Percentiles rank a stretch among this genome's conserved stretches.
Conservation (phyloP, 2,113 vertebrate species). For the Silurus glanis region DNA sequence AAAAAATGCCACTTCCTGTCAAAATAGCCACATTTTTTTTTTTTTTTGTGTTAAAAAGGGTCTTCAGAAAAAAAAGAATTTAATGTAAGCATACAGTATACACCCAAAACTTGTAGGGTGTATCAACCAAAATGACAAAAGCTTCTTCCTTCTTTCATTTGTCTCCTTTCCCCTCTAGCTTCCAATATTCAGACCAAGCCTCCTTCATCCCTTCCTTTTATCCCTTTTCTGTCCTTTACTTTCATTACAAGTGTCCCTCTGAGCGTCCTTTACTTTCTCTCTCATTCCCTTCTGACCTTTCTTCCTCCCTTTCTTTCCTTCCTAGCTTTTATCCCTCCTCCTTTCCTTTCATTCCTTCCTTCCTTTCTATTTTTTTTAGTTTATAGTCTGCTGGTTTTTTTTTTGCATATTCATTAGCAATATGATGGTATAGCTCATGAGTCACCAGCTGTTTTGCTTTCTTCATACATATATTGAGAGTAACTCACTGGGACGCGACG, state of each 20-base stretch:
- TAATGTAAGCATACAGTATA: no score
- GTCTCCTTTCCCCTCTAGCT: not conserved
- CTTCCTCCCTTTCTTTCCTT: not conserved
- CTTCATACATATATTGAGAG: not conserved
- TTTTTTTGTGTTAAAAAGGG: no score
- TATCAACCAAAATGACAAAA: not conserved
- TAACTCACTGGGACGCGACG: not conserved
- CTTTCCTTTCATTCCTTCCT: not conserved
- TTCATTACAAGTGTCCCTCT: no score
- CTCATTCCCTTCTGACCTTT: no score
- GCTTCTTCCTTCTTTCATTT: not conserved
- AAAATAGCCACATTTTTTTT: not conserved
- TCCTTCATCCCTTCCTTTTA: not conserved
- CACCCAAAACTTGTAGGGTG: not conserved
- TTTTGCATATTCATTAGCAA: not conserved
- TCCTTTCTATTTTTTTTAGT: not conserved
- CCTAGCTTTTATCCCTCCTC: not conserved
- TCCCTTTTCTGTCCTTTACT: no score
- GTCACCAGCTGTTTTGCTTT: slow-evolving; percentile 19
- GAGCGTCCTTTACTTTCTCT: not conserved
- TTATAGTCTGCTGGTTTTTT: not conserved
- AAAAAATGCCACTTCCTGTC: no score
- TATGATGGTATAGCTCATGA: slow-evolving; percentile 4
- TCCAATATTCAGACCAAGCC: not conserved
- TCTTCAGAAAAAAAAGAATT: no score